Evolutionary conservation across 2,797 vertebrate genomes (phyloP), one percentile per base, ranked within the genome.

Genomic region (Poliocrania exsul): DNA sequence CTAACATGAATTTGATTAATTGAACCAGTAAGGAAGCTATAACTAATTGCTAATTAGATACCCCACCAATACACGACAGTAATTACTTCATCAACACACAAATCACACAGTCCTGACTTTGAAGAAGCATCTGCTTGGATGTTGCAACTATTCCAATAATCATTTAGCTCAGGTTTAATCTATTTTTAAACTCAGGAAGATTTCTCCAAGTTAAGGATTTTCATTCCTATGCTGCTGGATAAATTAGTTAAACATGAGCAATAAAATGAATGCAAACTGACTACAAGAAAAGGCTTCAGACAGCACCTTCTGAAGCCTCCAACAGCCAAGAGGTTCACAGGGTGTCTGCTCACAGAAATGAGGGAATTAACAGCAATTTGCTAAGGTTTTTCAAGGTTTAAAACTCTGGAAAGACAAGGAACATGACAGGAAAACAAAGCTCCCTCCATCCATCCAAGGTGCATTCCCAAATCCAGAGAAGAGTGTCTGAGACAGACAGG

Each of bases 1-100:
- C 92, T 94, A 96, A 94, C 86, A 91, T 56, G 72, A 87, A 95
- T 96, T 92, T 94, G 91, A 96, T 96, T 92, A 96, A 94, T 79
- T 94, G 69, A 96, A 95, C 85, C 78, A 86, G 80, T 93, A 75
- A 92, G 81, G 61, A 93, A 95, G 73, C 90, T 95, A 23, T 67
- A 87, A 92, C 89, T 97, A 96, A 96, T 85, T 95, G 84, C 82
- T 93, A 95, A 96, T 86, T 81, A 92, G 57, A 73, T 81, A 62
- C 83, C 51, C 71, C 81, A 95, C 82, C 75, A 91, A 93, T 87
- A 24, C 92, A 92, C 9, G 19, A 71, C 62, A 86, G 70, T 94
- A 97, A 96, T 84, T 91, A 73, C 92, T 92, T 96, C 82, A 93
- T 96, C 91, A 96, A 88, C 92, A 94, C 87, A 91, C 69, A 95